Evolutionary conservation across 2,888 invertebrate species (phyloP).

Genomic region (Ophion ellenae): DNA sequence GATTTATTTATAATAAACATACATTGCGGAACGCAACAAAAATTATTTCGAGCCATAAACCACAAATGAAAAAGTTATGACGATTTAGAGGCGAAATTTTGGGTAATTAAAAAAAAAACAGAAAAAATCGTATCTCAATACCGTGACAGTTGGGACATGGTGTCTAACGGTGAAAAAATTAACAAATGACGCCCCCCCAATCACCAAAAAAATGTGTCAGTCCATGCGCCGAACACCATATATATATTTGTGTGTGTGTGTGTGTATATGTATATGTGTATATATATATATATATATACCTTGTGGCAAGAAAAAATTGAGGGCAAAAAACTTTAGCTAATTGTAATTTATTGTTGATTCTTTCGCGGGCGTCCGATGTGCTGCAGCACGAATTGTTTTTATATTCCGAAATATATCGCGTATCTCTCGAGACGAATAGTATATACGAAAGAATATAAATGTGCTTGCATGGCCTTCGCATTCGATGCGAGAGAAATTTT

Average conservation of each 20-base stretch:
- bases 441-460: slow-evolving; percentile 65
- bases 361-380: slow-evolving; percentile 64
- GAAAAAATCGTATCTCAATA: no score
- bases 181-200: no score
- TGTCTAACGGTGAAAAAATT: no score
- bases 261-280: slow-evolving; percentile 4
- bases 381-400: slow-evolving; percentile 49
- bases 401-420: slow-evolving; percentile 64
- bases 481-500: slow-evolving; percentile 63
- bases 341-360: slow-evolving; percentile 60
- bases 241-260: background rate
- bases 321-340: slow-evolving; percentile 44
- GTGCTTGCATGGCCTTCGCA: slow-evolving; percentile 57
- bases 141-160: background rate
- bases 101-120: no score
- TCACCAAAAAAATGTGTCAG: no score
- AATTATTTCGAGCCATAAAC: no score
- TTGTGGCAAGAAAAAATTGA: slow-evolving; percentile 32
- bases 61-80: no score
- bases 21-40: no score
- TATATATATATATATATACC: slow-evolving; percentile 30
- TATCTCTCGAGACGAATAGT: background rate
- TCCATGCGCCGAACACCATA: no score
- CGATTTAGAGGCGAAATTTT: no score
- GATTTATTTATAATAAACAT: no score